phyloP scores from a whole-genome alignment of 2,888 invertebrate genomes.

The Sepiola atlantica region DNA sequence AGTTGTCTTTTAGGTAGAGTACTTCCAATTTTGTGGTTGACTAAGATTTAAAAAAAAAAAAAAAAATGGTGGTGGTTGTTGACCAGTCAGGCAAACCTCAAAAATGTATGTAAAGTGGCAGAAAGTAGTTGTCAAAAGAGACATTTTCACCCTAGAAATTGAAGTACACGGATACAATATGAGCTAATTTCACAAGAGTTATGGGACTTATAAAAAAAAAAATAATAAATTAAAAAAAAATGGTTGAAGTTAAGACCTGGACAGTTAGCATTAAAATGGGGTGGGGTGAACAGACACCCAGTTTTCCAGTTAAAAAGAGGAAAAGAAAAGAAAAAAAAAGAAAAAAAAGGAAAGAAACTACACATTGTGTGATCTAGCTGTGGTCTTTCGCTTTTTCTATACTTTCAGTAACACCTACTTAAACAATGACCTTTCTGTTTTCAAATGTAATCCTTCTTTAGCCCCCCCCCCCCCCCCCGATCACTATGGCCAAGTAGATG shows the following conservation, averaged over 20 bases:
- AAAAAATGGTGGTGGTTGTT: not conserved
- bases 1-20: not conserved
- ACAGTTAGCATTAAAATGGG: not conserved
- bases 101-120: not conserved
- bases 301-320: not conserved
- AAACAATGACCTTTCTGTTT: conserved; percentile 33
- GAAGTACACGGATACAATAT: not conserved
- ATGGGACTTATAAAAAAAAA: not conserved
- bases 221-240: not conserved
- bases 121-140: not conserved
- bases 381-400: not conserved
- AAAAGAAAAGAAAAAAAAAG: not conserved
- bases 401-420: not conserved
- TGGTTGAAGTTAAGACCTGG: not conserved
- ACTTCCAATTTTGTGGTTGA: not conserved
- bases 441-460: conserved; percentile 19
- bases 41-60: not conserved
- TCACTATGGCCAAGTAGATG: not conserved
- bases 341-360: not conserved
- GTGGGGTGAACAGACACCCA: not conserved
- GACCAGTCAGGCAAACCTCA: not conserved
- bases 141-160: not conserved
- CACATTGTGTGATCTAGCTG: not conserved
- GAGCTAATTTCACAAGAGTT: not conserved
- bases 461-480: not conserved